Evolutionary conservation across 2,113 vertebrate species (phyloP).

Genomic region (Pterocles burchelli): DNA sequence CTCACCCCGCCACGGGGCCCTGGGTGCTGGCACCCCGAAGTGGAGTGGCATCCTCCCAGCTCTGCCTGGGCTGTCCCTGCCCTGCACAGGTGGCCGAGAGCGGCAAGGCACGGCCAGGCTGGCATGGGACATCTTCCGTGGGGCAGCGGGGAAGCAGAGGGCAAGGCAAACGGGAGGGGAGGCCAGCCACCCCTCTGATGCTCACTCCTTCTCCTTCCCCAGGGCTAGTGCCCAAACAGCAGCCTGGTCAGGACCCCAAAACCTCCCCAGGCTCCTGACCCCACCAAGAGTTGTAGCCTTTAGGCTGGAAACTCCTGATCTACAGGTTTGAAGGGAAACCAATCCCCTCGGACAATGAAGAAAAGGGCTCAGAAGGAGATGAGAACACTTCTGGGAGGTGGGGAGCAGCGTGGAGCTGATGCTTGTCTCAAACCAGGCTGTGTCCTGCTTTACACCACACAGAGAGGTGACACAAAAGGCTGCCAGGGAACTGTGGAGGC

Average conservation of each 20-base stretch:
- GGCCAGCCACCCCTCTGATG: background rate
- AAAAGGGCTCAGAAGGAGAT: background rate
- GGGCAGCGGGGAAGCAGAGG: background rate
- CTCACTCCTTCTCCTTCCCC: background rate
- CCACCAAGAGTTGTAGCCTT: background rate
- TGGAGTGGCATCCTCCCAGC: background rate
- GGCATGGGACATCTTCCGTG: rapidly evolving
- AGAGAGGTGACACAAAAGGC: background rate
- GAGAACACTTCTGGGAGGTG: background rate
- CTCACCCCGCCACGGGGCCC: background rate
- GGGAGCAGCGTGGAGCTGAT: rapidly evolving
- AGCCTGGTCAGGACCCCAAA: background rate
- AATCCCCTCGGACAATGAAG: background rate
- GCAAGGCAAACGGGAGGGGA: background rate
- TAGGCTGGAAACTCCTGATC: background rate
- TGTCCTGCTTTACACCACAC: rapidly evolving
- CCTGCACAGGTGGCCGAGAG: background rate
- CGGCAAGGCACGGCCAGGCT: rapidly evolving
- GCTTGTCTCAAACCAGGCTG: background rate
- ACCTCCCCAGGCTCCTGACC: background rate
- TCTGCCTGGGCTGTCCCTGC: background rate
- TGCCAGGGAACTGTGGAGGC: background rate
- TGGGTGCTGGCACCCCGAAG: too few relatives aligned
- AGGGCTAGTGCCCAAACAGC: background rate
- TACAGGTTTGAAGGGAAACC: background rate